Evolutionary conservation across 2,888 invertebrate species (phyloP), one percentile per base, ranked within the genome.

Genomic region (Agonopterix alstromeriana): DNA sequence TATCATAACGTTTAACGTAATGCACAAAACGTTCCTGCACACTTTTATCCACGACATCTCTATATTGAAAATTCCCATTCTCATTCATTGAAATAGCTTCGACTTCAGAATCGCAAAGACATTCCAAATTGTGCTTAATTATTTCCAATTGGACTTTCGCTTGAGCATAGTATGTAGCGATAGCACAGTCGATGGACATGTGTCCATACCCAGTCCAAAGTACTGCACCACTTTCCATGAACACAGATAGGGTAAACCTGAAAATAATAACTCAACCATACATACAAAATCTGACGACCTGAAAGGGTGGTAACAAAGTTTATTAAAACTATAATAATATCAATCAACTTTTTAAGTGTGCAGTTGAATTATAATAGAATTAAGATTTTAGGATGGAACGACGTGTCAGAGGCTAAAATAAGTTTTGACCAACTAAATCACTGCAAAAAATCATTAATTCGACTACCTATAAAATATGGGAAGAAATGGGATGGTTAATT

Each of bases 91-190:
- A n/a, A 27, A 12, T 38, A 10, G 17, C 10, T 8, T 36, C 45
- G 5, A 3, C 10, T 10, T 45, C 10, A 10, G 11, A 42, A 47
- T 64, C 60, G 48, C 66, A 57, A 43, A 73, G 50, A 51, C 62
- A 54, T 45, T 61, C 56, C 35, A 77, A 53, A 50, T 73, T 70
- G 41, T 64, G 47, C 52, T 73, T 70, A 5, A 77, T 58, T 14
- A 77, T 65, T 53, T 70, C 69, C 43, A 77, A 36, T 53, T 77
- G 77, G 1, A 63, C 56, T 47, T 60, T 63, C 10, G 67, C 65
- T 47, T 75, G 73, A 3, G 70, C 58, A 48, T 68, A 77, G 51
- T 69, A 73, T 1, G 65, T 58, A 2, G 60, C 58, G 2, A 74
- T 50, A 1, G 68, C 47, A 35, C 58, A 57, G 45, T 78, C 77